Evolutionary conservation across 64 coral and sea anemone species (phyloP).

Genomic region (Montipora foliosa): DNA sequence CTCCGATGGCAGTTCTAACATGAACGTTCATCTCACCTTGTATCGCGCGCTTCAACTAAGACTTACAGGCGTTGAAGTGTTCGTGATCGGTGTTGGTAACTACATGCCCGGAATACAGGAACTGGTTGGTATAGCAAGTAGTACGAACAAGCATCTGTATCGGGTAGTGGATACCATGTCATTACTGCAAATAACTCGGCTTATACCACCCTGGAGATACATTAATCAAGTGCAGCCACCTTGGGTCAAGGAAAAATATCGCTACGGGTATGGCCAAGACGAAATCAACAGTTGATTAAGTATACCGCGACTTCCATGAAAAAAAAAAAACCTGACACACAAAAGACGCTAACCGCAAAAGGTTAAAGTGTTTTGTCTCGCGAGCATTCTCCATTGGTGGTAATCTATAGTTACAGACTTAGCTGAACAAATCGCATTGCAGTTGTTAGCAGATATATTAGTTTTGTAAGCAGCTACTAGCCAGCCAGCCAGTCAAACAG

Average conservation of each 20-base stretch:
- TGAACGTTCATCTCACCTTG: slow-evolving; percentile 70
- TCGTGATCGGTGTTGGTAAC: slow-evolving; percentile 76
- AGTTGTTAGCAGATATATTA: too few relatives aligned
- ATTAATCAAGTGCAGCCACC: not conserved
- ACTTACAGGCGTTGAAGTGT: slow-evolving; percentile 82
- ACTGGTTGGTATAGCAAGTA: slow-evolving; percentile 71
- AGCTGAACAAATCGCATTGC: too few relatives aligned
- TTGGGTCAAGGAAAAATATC: not conserved
- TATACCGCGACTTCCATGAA: too few relatives aligned
- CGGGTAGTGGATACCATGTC: slow-evolving; percentile 64
- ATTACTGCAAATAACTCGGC: slow-evolving; percentile 60
- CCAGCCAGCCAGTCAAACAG: too few relatives aligned
- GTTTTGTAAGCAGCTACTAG: too few relatives aligned
- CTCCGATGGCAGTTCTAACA: slow-evolving; percentile 77
- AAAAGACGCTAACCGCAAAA: too few relatives aligned
- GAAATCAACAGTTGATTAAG: not conserved
- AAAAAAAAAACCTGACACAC: too few relatives aligned
- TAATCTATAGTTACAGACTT: too few relatives aligned
- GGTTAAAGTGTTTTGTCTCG: too few relatives aligned
- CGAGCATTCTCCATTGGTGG: too few relatives aligned
- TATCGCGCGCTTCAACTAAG: slow-evolving; percentile 76
- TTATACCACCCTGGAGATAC: slow-evolving; percentile 73
- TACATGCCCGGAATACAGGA: slow-evolving; percentile 79
- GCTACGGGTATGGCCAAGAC: not conserved
- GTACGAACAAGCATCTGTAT: slow-evolving; percentile 58